phyloP scores from a whole-genome alignment of 2,113 vertebrate species.

The Spheniscus mendiculus region DNA sequence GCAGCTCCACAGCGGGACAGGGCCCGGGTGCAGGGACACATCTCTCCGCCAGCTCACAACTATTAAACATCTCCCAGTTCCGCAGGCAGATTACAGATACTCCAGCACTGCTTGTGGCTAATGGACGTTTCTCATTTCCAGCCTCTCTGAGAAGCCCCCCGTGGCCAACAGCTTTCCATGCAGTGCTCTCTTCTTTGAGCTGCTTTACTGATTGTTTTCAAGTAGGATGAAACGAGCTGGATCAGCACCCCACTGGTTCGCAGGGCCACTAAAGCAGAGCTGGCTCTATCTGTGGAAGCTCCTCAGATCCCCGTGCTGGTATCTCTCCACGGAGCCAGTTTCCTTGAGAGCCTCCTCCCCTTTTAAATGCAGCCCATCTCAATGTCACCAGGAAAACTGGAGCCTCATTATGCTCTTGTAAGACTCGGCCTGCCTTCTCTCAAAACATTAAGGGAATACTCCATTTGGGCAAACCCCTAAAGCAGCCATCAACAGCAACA shows the following conservation, averaged over 20 bases:
- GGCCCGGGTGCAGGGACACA: background rate
- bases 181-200: background rate
- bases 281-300: background rate
- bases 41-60: background rate
- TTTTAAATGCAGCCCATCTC: background rate
- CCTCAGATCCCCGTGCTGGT: background rate
- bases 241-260: background rate
- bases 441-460: rapidly evolving
- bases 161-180: background rate
- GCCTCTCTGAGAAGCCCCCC: background rate
- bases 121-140: background rate
- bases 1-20: background rate
- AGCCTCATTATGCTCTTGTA: background rate
- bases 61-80: background rate
- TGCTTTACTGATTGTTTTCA: background rate
- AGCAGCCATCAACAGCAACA: background rate
- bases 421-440: background rate
- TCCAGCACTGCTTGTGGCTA: background rate
- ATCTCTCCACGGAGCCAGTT: background rate
- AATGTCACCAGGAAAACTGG: background rate
- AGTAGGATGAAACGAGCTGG: background rate
- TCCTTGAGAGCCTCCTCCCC: background rate
- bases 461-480: background rate
- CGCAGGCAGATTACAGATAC: rapidly evolving
- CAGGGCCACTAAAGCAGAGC: background rate